Base-by-base conservation (phyloP, 1,140 invertebrate species). In the Halesus radiatus region DNA sequence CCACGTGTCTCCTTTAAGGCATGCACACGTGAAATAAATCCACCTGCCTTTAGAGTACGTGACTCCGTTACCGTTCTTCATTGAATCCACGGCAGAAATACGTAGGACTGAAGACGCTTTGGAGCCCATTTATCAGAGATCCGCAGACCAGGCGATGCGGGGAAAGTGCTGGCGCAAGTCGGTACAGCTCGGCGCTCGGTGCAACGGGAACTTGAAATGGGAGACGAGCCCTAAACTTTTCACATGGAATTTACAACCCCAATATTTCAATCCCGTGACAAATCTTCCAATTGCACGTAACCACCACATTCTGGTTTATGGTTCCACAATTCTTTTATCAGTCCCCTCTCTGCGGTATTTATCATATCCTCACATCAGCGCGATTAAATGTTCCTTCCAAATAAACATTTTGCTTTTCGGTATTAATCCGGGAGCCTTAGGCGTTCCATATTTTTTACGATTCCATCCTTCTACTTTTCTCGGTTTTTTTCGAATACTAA, bases 181-280 rank as follows among this genome's bases (percentile, higher is more conserved):
- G 32, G 32, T 8, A 37, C 32, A 37, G 32, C 32, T 37, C 26
- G 26, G 26, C 2, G 26, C 26, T 29, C 32, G 32, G 32, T 37
- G 32, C 32, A 37, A 37, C 32, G 32, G 32, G 32, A 37, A 37
- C 32, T 7, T 6, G 32, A 37, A 6, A 37, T 37, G 32, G 32
- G 32, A 37, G 32, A 37, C 32, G 32, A 64, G 3, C 32, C 4
- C 64, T 18, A 58, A 79, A 73, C 26, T 68, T 58, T 79, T 58
- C 77, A 79, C 52, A 62, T 60, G 64, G 37, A 73, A 60, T 73
- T 79, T 79, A 73, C 77, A 73, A 4, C 13, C 32, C 50, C 13
- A 16, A 23, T 18, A 68, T 18, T 45, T 74, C 50, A 54, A 45
- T 4, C 23, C 22, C 52, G 29, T 50, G 37, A 53, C 45, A 74